These are phyloP conservation scores for Bilobella aurantiaca DNA, from an alignment of 1,140 invertebrate genomes.

Conservation along the genomic window DNA sequence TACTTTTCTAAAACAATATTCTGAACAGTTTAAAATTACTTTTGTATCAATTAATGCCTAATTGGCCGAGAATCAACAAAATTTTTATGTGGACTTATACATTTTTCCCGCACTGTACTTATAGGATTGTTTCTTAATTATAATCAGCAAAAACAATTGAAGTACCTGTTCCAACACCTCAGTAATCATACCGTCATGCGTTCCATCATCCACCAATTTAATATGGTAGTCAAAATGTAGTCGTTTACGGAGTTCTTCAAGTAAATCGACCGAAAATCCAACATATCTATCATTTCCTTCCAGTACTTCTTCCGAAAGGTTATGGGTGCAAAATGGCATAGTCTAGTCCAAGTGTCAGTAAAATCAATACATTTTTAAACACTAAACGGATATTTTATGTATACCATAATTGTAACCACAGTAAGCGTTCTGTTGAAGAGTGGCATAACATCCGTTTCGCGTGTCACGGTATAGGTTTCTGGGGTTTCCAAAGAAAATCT, in stretches of 20 bases:
- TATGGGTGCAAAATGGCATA: conserved; percentile 81
- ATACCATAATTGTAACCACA: conserved; percentile 1
- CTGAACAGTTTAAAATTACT: no score
- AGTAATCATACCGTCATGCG: conserved; percentile 51
- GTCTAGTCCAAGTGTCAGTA: no score
- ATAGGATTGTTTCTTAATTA: no score
- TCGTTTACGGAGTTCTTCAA: conserved; percentile 66
- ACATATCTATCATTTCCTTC: conserved; percentile 80
- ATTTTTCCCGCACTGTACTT: no score
- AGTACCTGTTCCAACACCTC: no score
- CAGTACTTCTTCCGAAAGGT: conserved; percentile 65
- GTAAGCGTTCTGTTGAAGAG: neutral
- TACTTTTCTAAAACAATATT: no score
- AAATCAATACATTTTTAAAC: conserved; percentile 26
- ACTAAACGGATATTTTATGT: neutral
- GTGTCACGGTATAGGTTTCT: neutral
- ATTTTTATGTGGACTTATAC: no score
- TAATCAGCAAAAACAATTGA: no score
- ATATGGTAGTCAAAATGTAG: conserved; percentile 79
- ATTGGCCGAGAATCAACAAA: no score
- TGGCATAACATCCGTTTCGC: neutral
- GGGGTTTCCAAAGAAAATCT: neutral
- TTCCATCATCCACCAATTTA: conserved; percentile 59
- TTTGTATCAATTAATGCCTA: no score
- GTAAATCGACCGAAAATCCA: conserved; percentile 78